Percentiles rank a stretch among this genome's conserved stretches.
Conservation (phyloP, 2,888 invertebrate genomes). For the Danaus chrysippus region DNA sequence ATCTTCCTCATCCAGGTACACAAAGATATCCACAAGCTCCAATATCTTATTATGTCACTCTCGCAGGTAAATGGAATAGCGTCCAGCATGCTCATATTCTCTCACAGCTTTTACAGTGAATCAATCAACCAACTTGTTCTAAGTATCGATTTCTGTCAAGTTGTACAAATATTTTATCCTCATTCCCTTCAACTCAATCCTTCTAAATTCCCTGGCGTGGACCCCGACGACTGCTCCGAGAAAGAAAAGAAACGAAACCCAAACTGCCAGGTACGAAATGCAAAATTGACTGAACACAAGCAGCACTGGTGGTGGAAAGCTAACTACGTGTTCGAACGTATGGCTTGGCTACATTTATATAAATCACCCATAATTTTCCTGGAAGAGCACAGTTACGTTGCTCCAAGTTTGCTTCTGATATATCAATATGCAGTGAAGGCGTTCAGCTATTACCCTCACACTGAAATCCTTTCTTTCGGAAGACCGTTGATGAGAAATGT, state of each 20-base stretch:
- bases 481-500: constrained; percentile 31
- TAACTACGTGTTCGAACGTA: constrained; percentile 41
- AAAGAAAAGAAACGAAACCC: background rate
- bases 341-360: constrained; percentile 35
- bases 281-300: constrained; percentile 41
- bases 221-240: constrained; percentile 35
- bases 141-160: constrained; percentile 47
- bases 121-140: constrained; percentile 39
- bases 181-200: constrained; percentile 49
- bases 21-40: constrained; percentile 39
- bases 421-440: constrained; percentile 36
- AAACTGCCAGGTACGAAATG: constrained; percentile 38
- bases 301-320: constrained; percentile 62
- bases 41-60: constrained; percentile 44
- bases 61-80: constrained; percentile 41
- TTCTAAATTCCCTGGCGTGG: constrained; percentile 42
- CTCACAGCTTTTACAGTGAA: constrained; percentile 47
- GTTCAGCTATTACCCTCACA: constrained; percentile 36
- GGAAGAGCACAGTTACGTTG: constrained; percentile 46
- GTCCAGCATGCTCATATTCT: constrained; percentile 45
- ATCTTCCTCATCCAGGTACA: constrained; percentile 43
- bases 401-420: constrained; percentile 49
- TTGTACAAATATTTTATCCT: constrained; percentile 54
- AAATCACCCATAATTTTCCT: constrained; percentile 45
- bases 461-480: constrained; percentile 44